Evolutionary conservation across 1,140 invertebrate species (phyloP).

Genomic region (Zaprionus africanus): DNA sequence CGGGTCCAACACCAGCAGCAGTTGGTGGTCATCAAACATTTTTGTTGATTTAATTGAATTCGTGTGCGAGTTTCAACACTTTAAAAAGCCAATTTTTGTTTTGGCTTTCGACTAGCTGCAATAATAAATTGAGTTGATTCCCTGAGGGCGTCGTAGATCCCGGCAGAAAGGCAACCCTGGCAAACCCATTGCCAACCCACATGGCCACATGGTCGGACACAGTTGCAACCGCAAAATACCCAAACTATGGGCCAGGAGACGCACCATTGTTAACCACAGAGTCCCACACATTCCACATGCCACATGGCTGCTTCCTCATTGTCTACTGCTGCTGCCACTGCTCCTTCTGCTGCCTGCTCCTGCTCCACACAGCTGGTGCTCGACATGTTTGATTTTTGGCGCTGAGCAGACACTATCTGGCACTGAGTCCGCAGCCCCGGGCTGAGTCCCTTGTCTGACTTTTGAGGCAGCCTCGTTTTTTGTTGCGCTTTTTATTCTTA

Average conservation of each 20-base stretch:
- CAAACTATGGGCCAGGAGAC: conserved; percentile 65
- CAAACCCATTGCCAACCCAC: background rate
- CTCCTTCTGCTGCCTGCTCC: conserved; percentile 46
- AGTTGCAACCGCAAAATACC: conserved; percentile 61
- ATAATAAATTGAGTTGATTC: conserved; percentile 83
- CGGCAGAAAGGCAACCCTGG: background rate
- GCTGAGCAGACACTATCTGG: conserved; percentile 70
- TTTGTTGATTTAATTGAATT: conserved; percentile 76
- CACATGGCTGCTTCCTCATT: conserved; percentile 54
- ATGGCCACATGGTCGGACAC: conserved; percentile 13
- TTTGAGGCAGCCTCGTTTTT: conserved; percentile 25
- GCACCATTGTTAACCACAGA: conserved; percentile 75
- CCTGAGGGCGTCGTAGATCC: conserved; percentile 42
- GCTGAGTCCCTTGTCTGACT: conserved; percentile 32
- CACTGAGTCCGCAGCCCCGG: conserved; percentile 2
- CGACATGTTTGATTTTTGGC: conserved; percentile 66
- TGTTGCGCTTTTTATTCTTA: conserved; percentile 44
- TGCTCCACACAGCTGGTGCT: conserved; percentile 59
- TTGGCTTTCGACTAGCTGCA: conserved; percentile 57
- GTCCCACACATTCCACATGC: conserved; percentile 47
- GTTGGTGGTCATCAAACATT: conserved; percentile 61
- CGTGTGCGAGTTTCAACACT: conserved; percentile 57
- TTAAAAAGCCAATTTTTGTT: conserved; percentile 74
- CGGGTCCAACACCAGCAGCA: conserved; percentile 19
- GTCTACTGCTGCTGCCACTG: conserved; percentile 49